Conservation (phyloP, 2,888 invertebrate genomes). For the Calliopum simillimum region DNA sequence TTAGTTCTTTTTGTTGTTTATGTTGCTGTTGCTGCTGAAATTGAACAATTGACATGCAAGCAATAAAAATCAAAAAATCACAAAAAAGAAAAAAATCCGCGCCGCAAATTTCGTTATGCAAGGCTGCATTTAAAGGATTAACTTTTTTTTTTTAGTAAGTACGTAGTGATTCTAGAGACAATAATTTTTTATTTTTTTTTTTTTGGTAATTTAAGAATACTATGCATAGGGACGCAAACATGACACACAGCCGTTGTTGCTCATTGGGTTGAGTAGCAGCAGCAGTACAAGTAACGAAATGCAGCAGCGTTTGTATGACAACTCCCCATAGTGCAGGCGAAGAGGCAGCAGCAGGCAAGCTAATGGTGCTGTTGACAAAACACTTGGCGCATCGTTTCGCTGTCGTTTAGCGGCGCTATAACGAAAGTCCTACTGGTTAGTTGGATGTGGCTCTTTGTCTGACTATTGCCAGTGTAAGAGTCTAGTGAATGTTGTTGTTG, state of each 20-base stretch:
- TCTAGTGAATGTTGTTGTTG: background rate
- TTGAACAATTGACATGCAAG: conserved; percentile 16
- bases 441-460: background rate
- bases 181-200: background rate
- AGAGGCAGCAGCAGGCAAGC: conserved; percentile 9
- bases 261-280: too few relatives aligned
- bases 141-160: conserved; percentile 15
- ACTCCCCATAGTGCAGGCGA: background rate
- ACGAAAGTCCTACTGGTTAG: background rate
- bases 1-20: background rate
- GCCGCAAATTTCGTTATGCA: conserved; percentile 25
- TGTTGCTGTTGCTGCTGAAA: conserved; percentile 17
- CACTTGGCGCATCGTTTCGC: conserved; percentile 5
- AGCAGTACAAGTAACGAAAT: too few relatives aligned
- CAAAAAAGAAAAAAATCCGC: conserved; percentile 9
- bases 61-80: background rate
- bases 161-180: background rate
- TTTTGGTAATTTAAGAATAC: conserved; percentile 21
- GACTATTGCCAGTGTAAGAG: background rate
- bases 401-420: conserved; percentile 8
- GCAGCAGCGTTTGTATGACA: too few relatives aligned
- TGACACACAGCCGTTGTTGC: too few relatives aligned
- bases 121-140: conserved; percentile 20
- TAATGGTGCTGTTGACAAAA: conserved; percentile 33
- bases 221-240: background rate